Percentiles rank a stretch among this genome's conserved stretches.
These are phyloP conservation scores for Ormyrus pomaceus DNA, from an alignment of 2,888 invertebrate genomes.

Conservation along the genomic window DNA sequence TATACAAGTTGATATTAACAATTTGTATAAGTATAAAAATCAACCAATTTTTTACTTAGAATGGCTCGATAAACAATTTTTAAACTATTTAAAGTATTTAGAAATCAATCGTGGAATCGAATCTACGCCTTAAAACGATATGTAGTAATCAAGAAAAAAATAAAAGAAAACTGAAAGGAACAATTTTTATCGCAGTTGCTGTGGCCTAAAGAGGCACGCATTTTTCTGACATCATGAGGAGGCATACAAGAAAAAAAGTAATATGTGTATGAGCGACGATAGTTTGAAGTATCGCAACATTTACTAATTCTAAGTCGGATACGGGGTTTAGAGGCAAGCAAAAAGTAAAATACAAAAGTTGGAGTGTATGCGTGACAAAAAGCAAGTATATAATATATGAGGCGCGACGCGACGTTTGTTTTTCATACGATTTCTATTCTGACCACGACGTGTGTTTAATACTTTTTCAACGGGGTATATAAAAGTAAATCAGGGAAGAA, in stretches of 20 bases:
- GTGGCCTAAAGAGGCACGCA: slow-evolving; percentile 47
- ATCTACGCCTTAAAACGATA: neutral
- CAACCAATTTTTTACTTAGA: slow-evolving; percentile 3
- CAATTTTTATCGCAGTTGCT: slow-evolving; percentile 37
- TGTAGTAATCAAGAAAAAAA: slow-evolving; percentile 4
- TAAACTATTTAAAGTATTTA: neutral
- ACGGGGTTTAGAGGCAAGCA: neutral
- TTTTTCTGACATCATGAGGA: slow-evolving; percentile 33
- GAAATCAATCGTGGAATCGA: slow-evolving; percentile 37
- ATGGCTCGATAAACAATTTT: neutral
- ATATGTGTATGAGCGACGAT: slow-evolving; percentile 26
- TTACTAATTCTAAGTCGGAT: slow-evolving; percentile 40
- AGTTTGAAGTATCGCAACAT: slow-evolving; percentile 32
- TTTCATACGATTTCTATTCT: slow-evolving; percentile 60
- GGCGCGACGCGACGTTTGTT: slow-evolving; percentile 46
- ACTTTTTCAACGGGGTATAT: slow-evolving; percentile 66
- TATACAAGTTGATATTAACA: neutral
- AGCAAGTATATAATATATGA: slow-evolving; percentile 48
- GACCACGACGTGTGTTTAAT: slow-evolving; percentile 68
- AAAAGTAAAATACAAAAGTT: slow-evolving; percentile 22
- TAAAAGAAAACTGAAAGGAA: neutral
- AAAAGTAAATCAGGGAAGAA: slow-evolving; percentile 20
- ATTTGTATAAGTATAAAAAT: slow-evolving; percentile 10
- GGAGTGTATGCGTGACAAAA: slow-evolving; percentile 38
- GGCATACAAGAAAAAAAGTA: slow-evolving; percentile 29